Conservation (phyloP, 2,888 invertebrate species). For the Automeris io region DNA sequence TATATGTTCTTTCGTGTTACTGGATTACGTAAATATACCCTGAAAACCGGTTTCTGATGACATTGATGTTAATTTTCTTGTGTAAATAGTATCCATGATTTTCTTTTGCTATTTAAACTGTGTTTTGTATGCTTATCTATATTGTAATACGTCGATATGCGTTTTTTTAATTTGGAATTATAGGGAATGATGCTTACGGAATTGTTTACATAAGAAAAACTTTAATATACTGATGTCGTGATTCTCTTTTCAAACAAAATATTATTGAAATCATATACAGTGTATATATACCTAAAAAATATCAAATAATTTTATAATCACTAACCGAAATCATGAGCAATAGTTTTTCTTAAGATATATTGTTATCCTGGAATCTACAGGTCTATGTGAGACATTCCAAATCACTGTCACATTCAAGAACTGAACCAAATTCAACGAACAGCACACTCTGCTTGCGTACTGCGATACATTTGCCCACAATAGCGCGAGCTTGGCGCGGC, state of each 20-base stretch:
- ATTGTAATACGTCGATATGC: too few species aligned
- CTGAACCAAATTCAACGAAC: conserved; percentile 31
- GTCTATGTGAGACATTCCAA: conserved; percentile 37
- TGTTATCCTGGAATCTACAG: conserved; percentile 27
- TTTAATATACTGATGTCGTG: too few species aligned
- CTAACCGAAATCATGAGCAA: conserved; percentile 15
- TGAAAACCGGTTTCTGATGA: conserved; percentile 25
- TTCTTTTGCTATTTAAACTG: too few species aligned
- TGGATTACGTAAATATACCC: conserved; percentile 20
- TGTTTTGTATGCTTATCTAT: too few species aligned
- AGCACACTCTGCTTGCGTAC: conserved; percentile 43
- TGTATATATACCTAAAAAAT: too few species aligned
- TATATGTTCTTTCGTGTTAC: conserved; percentile 15
- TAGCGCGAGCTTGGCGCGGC: conserved; percentile 28
- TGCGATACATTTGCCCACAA: conserved; percentile 24
- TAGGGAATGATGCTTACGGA: too few species aligned
- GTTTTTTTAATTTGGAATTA: too few species aligned
- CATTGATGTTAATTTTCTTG: conserved; percentile 20
- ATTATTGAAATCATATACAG: too few species aligned
- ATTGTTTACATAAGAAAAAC: too few species aligned
- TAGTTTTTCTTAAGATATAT: not conserved
- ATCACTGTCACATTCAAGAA: conserved; percentile 62
- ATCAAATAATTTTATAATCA: too few species aligned
- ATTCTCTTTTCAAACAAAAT: too few species aligned
- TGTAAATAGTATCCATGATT: not conserved